These are phyloP conservation scores for Andricus curvator DNA, from an alignment of 2,888 invertebrate species.

Conservation along the genomic window DNA sequence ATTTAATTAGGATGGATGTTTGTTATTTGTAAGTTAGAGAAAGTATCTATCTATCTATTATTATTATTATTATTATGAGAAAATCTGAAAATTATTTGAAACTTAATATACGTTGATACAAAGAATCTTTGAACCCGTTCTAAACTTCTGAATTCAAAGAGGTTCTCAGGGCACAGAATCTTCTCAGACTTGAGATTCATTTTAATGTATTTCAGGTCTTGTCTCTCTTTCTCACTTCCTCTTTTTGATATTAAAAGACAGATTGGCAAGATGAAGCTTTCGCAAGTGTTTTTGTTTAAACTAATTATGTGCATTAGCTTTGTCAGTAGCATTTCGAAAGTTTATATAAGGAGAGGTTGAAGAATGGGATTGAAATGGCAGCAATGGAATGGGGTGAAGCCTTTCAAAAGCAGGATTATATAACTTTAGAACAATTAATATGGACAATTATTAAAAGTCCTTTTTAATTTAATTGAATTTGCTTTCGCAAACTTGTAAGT, in stretches of 20 bases:
- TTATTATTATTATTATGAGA: too few relatives aligned
- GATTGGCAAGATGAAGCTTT: conserved; percentile 36
- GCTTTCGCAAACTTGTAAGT: neutral
- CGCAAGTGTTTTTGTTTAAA: conserved; percentile 38
- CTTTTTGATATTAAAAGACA: conserved; percentile 33
- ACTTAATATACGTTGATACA: conserved; percentile 2
- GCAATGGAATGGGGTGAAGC: conserved; percentile 11
- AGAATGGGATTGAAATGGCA: conserved; percentile 12
- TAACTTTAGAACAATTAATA: conserved; percentile 33
- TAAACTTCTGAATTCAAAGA: conserved; percentile 10
- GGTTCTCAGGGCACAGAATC: conserved; percentile 3
- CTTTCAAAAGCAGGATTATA: conserved; percentile 34
- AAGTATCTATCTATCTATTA: too few relatives aligned
- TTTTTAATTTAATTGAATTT: conserved; percentile 20
- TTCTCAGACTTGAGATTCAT: conserved; percentile 23
- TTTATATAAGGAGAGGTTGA: conserved; percentile 29
- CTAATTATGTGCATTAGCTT: conserved; percentile 39
- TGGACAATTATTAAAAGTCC: conserved; percentile 19
- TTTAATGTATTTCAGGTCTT: conserved; percentile 18
- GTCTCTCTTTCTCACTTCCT: conserved; percentile 1
- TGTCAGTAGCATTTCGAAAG: conserved; percentile 39
- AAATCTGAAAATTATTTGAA: neutral
- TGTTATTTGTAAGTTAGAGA: too few relatives aligned
- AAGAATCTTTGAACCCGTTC: conserved; percentile 30
- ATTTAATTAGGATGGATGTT: too few relatives aligned